Conservation (phyloP, 2,888 invertebrate genomes). For the Polydrusus cervinus region DNA sequence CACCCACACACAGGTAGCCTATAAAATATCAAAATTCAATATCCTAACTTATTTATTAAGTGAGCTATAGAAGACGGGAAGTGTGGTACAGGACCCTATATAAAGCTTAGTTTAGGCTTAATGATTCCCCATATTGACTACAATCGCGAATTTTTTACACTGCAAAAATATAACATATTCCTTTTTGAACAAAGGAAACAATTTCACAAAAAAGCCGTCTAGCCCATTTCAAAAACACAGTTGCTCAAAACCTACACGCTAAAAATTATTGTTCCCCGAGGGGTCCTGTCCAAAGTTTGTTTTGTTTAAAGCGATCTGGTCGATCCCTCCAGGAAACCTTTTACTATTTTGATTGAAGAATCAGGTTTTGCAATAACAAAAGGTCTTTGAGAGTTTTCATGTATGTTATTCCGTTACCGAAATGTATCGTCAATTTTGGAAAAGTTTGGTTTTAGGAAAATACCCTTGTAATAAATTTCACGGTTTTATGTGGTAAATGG, state of each 20-base stretch:
- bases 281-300: constrained; percentile 35
- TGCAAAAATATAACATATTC: too few relatives aligned
- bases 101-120: too few relatives aligned
- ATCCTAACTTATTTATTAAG: too few relatives aligned
- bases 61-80: too few relatives aligned
- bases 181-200: background rate
- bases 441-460: too few relatives aligned
- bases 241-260: constrained; percentile 26
- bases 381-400: constrained; percentile 1
- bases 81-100: too few relatives aligned
- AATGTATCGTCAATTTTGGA: background rate
- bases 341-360: constrained; percentile 19
- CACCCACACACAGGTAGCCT: too few relatives aligned
- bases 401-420: background rate
- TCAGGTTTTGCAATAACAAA: constrained; percentile 23
- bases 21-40: too few relatives aligned
- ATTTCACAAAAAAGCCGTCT: constrained; percentile 13
- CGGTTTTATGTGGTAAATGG: too few relatives aligned
- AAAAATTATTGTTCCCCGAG: constrained; percentile 43
- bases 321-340: constrained; percentile 21
- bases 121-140: too few relatives aligned
- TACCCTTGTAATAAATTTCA: too few relatives aligned
- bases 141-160: background rate
- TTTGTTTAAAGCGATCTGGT: constrained; percentile 32
- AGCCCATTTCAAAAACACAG: constrained; percentile 19